A percentile compares a stretch with the other conserved stretches of the same genome.
Conservation (phyloP, 2,113 vertebrate genomes). For the Oreochromis tanganicae region DNA sequence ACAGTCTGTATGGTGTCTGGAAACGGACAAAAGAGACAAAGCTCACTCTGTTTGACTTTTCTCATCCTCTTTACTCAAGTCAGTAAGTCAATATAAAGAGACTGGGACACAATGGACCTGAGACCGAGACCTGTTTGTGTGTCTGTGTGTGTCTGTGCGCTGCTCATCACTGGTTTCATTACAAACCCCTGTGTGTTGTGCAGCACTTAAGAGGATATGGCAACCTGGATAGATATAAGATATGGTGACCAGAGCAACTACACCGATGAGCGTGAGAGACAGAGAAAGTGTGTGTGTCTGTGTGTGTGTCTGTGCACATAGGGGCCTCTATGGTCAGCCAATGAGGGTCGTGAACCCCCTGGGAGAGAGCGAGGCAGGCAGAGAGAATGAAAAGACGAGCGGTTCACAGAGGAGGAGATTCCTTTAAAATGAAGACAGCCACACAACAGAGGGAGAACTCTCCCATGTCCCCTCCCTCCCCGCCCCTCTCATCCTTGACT, state of each 20-base stretch:
- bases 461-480: conserved; percentile 13
- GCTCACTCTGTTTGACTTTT: conserved; percentile 45
- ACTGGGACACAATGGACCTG: conserved; percentile 19
- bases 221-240: conserved; percentile 31
- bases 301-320: not conserved
- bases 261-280: not conserved
- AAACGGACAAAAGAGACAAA: conserved; percentile 49
- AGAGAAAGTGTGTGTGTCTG: not conserved
- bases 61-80: conserved; percentile 57
- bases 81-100: conserved; percentile 52
- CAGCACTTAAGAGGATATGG: conserved; percentile 35
- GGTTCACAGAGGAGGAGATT: conserved; percentile 3
- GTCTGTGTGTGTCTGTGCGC: rapidly evolving
- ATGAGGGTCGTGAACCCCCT: conserved; percentile 24
- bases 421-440: conserved; percentile 8
- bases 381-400: not conserved
- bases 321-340: not conserved
- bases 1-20: conserved; percentile 24
- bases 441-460: conserved; percentile 14
- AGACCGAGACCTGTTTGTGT: conserved; percentile 1
- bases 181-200: conserved; percentile 17
- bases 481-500: not conserved
- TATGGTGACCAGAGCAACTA: conserved; percentile 53
- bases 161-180: conserved; percentile 26
- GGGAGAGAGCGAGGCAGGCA: not conserved